Percentiles rank a stretch among this genome's conserved stretches.
These are phyloP conservation scores for Cydia fagiglandana DNA, from an alignment of 1,140 invertebrate genomes.

Conservation along the genomic window DNA sequence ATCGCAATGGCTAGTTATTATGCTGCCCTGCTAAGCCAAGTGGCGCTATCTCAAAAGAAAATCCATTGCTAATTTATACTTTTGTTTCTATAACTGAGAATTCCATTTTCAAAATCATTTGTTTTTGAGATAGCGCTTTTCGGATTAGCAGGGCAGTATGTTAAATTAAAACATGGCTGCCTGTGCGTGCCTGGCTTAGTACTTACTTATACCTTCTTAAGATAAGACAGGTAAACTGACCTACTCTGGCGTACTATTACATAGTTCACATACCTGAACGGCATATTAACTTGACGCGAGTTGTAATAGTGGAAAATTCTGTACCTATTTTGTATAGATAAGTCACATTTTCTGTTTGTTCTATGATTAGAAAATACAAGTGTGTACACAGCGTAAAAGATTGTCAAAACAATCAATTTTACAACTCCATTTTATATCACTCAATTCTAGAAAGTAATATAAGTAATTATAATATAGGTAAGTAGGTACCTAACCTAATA, in stretches of 20 bases:
- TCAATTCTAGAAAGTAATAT: too few relatives aligned
- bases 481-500: too few relatives aligned
- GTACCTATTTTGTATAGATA: constrained; percentile 3
- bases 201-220: constrained; percentile 17
- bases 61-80: too few relatives aligned
- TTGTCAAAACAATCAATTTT: constrained; percentile 10
- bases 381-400: not conserved
- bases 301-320: constrained; percentile 21
- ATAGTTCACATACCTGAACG: constrained; percentile 23
- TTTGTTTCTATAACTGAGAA: too few relatives aligned
- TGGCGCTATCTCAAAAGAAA: too few relatives aligned
- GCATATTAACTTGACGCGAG: constrained; percentile 21
- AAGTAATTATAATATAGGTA: too few relatives aligned
- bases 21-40: too few relatives aligned
- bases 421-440: not conserved
- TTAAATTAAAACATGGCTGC: not conserved
- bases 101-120: too few relatives aligned
- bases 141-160: too few relatives aligned
- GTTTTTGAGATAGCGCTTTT: too few relatives aligned
- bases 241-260: constrained; percentile 23
- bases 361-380: not conserved
- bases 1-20: not conserved
- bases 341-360: constrained; percentile 1
- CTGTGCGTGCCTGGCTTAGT: constrained; percentile 2
- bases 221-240: constrained; percentile 31